Evolutionary conservation across 2,797 vertebrate genomes (phyloP).

Genomic region (Channallabes apus): DNA sequence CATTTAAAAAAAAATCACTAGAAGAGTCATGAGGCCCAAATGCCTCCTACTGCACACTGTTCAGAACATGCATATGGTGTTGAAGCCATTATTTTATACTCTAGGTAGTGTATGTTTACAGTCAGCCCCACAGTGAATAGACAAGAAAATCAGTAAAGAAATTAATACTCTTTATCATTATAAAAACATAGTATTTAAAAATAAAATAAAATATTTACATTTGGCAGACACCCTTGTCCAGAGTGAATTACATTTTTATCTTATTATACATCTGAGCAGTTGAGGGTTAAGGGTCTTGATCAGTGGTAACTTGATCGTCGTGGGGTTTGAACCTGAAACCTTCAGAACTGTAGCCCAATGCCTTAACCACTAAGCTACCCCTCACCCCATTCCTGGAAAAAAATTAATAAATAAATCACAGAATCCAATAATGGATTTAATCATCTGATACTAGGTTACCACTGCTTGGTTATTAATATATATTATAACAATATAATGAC

Average conservation of each 20-base stretch:
- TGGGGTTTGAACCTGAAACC: too few relatives aligned
- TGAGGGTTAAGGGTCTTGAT: too few relatives aligned
- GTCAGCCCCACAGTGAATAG: neutral
- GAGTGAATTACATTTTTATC: too few relatives aligned
- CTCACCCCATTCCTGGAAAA: too few relatives aligned
- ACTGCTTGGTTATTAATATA: neutral
- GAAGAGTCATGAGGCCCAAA: neutral
- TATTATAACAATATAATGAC: neutral
- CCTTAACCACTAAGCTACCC: too few relatives aligned
- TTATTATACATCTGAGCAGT: too few relatives aligned
- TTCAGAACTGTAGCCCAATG: too few relatives aligned
- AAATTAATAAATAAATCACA: neutral
- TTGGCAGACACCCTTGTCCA: too few relatives aligned
- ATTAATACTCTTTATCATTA: neutral
- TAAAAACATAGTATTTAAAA: neutral
- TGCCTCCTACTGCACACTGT: neutral
- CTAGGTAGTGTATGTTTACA: neutral
- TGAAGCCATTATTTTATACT: conserved; percentile 1
- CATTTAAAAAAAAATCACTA: neutral
- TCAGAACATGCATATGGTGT: neutral
- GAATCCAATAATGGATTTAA: neutral
- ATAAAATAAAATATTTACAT: neutral
- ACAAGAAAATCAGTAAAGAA: neutral
- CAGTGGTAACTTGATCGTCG: too few relatives aligned
- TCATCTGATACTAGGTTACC: neutral